Base-by-base conservation (phyloP, 2,888 invertebrate genomes). In the Anoplius nigerrimus region DNA sequence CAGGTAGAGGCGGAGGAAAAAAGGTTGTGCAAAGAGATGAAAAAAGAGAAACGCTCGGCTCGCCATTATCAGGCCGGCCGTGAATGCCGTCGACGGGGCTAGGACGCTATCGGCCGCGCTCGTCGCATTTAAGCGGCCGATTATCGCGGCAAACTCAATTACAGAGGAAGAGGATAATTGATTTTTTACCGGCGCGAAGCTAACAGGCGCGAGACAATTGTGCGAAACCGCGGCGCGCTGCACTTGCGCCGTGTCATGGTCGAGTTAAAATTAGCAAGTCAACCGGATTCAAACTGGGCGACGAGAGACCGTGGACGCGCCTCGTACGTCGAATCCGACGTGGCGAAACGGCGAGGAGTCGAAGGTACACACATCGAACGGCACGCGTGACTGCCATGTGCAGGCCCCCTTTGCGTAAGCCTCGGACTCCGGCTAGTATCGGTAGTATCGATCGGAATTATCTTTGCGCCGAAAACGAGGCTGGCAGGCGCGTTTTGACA, bases 191-290 rank as follows among this genome's bases (percentile, higher is more conserved):
- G 64, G 58, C 70, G 60, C 63, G 65, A 58, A 51, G 24, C 67
- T 43, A 34, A 34, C 34, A 6, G 34, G 34, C 34, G 69, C 72
- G 80, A 77, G 79, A 85, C 82, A 81, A 81, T 82, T 76, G 80
- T 62, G 74, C 79, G 76, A 76, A 80, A 76, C 75, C 66, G 78
- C 80, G 79, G 68, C 75, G 75, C 72, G 72, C 75, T 78, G 82
- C 81, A 82, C 82, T 84, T 78, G 78, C 69, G 81, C 82, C 84
- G 86, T 88, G 88, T 88, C 88, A 88, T 82, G 88, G 88, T 87
- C 88, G 87, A 86, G 87, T 86, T 88, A 88, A 87, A 88, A 88
- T 88, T 88, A 88, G 87, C 87, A 81, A 86, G 84, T 84, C 85
- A 83, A 86, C 82, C 83, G 84, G 84, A 87, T 87, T 85, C 83